Conservation (phyloP, 2,888 invertebrate species). For the Drosophila glabriapex region DNA sequence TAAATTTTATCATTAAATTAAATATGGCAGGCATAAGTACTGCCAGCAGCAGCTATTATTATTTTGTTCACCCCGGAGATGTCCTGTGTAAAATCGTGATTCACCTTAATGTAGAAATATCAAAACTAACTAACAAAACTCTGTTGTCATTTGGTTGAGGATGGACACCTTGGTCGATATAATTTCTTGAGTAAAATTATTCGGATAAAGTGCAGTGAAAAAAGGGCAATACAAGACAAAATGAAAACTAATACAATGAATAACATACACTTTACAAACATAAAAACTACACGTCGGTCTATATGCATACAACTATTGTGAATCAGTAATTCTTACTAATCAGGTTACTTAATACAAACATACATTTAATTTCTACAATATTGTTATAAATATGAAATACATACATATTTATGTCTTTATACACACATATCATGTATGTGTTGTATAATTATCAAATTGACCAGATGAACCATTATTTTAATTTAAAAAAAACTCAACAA, state of each 20-base stretch:
- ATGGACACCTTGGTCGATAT: not conserved
- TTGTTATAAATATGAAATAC: slow-evolving; percentile 4
- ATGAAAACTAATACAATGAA: not conserved
- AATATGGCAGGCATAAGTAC: not conserved
- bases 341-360: slow-evolving; percentile 22
- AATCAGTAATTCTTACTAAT: slow-evolving; percentile 14
- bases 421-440: slow-evolving; percentile 17
- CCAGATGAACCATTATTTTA: slow-evolving; percentile 25
- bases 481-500: slow-evolving; percentile 3
- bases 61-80: not conserved
- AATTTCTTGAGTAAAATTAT: not conserved
- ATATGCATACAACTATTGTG: slow-evolving; percentile 9
- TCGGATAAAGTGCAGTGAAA: not conserved
- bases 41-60: not conserved
- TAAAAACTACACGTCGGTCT: not conserved
- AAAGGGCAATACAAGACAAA: not conserved
- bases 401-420: not conserved
- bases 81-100: not conserved
- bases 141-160: not conserved
- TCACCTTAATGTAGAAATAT: not conserved
- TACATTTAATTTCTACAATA: slow-evolving; percentile 43
- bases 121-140: not conserved
- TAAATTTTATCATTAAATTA: not conserved
- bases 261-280: not conserved
- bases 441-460: slow-evolving; percentile 47